phyloP scores from a whole-genome alignment of 2,888 invertebrate genomes.

The Coleophora flavipennella region DNA sequence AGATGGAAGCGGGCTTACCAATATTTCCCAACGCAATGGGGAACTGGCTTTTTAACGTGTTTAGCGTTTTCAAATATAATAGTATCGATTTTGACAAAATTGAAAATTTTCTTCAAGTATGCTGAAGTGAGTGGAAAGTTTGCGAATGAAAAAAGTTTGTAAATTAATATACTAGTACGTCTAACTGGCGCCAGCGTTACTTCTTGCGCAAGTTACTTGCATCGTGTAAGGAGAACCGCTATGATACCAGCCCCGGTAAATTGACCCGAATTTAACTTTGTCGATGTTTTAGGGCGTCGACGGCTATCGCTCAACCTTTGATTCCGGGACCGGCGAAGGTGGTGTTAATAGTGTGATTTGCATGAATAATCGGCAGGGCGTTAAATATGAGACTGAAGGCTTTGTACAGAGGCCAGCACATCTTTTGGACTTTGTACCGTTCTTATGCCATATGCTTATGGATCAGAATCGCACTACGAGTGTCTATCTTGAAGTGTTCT shows the following conservation, averaged over 20 bases:
- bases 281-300: constrained; percentile 26
- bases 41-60: too few relatives aligned
- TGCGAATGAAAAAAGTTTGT: not conserved
- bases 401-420: not conserved
- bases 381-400: not conserved
- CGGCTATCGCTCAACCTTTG: constrained; percentile 32
- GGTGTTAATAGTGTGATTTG: too few relatives aligned
- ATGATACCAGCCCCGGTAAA: constrained; percentile 21
- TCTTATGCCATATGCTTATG: too few relatives aligned
- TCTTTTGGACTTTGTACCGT: too few relatives aligned
- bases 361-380: not conserved
- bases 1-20: too few relatives aligned
- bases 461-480: too few relatives aligned
- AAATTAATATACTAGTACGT: not conserved
- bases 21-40: too few relatives aligned
- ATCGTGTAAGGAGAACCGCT: not conserved
- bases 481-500: too few relatives aligned
- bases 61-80: too few relatives aligned
- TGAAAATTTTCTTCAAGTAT: not conserved
- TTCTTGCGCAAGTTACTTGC: not conserved
- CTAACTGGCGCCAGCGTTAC: not conserved
- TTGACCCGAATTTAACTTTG: constrained; percentile 42
- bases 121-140: not conserved
- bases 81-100: not conserved
- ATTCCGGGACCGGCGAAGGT: constrained; percentile 18